Evolutionary conservation across 2,888 invertebrate genomes (phyloP), one percentile per base, ranked within the genome.

Genomic region (Pollenia angustigena): DNA sequence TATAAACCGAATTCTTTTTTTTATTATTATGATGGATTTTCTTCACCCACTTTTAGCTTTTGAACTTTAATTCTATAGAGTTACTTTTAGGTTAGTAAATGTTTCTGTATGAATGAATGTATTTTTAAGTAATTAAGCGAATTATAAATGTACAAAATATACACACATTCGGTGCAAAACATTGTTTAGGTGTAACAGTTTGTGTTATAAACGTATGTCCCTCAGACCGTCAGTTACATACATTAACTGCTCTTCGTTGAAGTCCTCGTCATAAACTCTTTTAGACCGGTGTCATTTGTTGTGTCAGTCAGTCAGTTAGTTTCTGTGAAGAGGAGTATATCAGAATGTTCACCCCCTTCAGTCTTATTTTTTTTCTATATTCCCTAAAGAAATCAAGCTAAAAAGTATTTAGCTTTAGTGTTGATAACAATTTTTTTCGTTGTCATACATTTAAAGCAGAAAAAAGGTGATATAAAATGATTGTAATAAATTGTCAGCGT

Each of bases 331-430:
- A 72, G 7, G 11, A 18, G 1, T 23, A 42, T 18, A 46, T 69
- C 23, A 50, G 32, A 2, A 12, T 54, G 42, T 87, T 81, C 75
- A 81, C 80, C 81, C 79, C 81, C 84, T 87, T 87, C 69, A 52
- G 32, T 74, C n/a, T n/a, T n/a, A n/a, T 56, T 82, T 90, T 90
- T 32, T 32, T 32, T 32, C 6, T 6, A 32, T 32, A 91, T 91
- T 92, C 92, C 92, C 92, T 71, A 85, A 91, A 92, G 92, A 92
- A 92, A 92, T 92, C 92, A 92, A 91, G 92, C 91, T 92, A 91
- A 92, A 92, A 92, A 91, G 90, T 92, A 90, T 88, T 88, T 88
- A 88, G 88, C 86, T 85, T 88, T 88, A 85, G 81, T 78, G 86
- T 84, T 84, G 84, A 87, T 83, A 84, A 84, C 66, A 72, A 54